Conservation (phyloP, 2,888 invertebrate genomes). For the Idaea biselata region DNA sequence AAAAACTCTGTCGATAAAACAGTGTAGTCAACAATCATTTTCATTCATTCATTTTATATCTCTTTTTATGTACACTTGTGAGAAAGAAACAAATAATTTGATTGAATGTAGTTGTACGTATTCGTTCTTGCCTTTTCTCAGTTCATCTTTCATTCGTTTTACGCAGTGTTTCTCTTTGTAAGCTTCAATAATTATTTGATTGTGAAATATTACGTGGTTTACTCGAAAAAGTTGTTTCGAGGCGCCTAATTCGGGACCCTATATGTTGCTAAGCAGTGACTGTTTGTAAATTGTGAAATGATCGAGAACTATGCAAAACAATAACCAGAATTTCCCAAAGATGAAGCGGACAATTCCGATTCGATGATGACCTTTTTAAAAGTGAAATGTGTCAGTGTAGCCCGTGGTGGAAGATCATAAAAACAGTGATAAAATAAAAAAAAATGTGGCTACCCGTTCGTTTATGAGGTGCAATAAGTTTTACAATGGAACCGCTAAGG, state of each 20-base stretch:
- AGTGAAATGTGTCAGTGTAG: constrained; percentile 55
- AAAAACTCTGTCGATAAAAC: constrained; percentile 5
- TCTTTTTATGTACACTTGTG: constrained; percentile 1
- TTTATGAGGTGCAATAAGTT: constrained; percentile 52
- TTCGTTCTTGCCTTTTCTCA: constrained; percentile 50
- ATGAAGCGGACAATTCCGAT: constrained; percentile 60
- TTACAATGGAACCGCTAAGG: constrained; percentile 74
- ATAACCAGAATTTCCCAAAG: constrained; percentile 25
- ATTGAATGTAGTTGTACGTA: constrained; percentile 15
- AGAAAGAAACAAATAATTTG: constrained; percentile 4
- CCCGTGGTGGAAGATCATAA: constrained; percentile 42
- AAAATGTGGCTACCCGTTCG: constrained; percentile 53
- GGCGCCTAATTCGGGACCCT: constrained; percentile 3
- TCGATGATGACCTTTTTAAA: constrained; percentile 72
- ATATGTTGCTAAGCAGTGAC: not conserved
- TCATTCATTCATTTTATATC: constrained; percentile 1
- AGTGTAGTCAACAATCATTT: not conserved
- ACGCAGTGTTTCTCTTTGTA: constrained; percentile 62
- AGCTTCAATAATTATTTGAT: constrained; percentile 45
- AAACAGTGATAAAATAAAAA: constrained; percentile 44
- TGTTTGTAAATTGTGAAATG: constrained; percentile 26
- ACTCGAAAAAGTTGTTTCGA: constrained; percentile 21
- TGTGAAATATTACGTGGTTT: constrained; percentile 26
- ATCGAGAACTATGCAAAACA: constrained; percentile 36
- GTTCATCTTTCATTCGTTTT: constrained; percentile 57